Evolutionary conservation across 2,113 vertebrate species (phyloP), one percentile per base, ranked within the genome.

Genomic region (Protobothrops mucrosquamatus): DNA sequence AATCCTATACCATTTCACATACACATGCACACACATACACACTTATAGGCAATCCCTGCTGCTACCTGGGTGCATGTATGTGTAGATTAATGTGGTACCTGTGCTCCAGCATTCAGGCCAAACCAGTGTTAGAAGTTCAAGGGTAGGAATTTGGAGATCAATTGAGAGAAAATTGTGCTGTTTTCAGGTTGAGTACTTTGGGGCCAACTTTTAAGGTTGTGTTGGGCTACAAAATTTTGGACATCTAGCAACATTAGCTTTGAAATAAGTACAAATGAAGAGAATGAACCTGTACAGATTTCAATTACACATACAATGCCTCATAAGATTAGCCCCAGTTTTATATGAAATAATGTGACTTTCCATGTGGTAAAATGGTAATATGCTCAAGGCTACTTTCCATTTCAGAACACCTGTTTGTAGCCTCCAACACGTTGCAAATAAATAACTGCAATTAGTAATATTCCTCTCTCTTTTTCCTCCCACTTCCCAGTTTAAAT

Each of bases 301-400:
- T 94, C 52, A 81, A 59, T 0, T 52, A 29, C 89, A n/a, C 48
- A 20, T 34, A 69, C 8, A 91, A 12, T 64, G 29, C 10, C 61
- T 64, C 3, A 18, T 57, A 57, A 12, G 43, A 51, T 94, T 89
- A 92, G 93, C 29, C 14, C 46, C 34, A 20, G 48, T 86, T 94
- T 81, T 15, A 34, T 43, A 51, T 52, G 89, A 91, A 23, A 52
- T 46, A 56, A 74, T 92, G 8, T 29, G 24, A 55, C 24, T 54
- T 91, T 24, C 54, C 46, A 2, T 24, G 22, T 92, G 26, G 2
- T 52, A 34, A 93, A 95, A 89, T 0, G 22, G 85, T 5, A 86
- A 51, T 0, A 0, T 1, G 0, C n/a, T 24, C 61, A 43, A 69
- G 9, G 85, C 0, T 3, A 1, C 39, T 56, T 91, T 88, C 93